Evolutionary conservation across 1,140 invertebrate genomes (phyloP), one percentile per base, ranked within the genome.

Genomic region (Whitmania pigra): DNA sequence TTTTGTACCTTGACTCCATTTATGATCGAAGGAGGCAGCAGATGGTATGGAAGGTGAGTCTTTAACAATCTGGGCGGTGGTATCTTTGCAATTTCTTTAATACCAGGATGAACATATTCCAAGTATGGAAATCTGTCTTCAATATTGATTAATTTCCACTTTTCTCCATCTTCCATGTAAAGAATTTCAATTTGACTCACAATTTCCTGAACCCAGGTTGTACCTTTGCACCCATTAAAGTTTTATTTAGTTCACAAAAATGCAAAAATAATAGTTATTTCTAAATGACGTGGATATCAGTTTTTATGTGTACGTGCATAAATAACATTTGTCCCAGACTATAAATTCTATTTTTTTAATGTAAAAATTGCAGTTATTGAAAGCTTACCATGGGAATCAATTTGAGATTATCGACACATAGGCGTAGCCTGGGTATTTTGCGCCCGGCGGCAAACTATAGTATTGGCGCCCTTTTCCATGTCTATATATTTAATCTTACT

Each of bases 141-240:
- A 73, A 86, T 73, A 7, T 49, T 49, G 43, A 17, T 11, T 49
- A 13, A 49, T 49, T 49, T 49, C 43, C 43, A 49, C 43, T 49
- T 17, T 13, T 49, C 15, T 49, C 43, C 43, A 49, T 49, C 15
- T 43, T 78, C 75, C 71, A 76, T 72, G 27, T 76, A 73, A 69
- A 82, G 77, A 36, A 77, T 80, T 29, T 77, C 73, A 9, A 85
- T 80, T 57, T 85, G 71, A 72, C 83, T 85, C 11, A 85, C 80
- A 31, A 85, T 82, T 77, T 86, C 85, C 75, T 85, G 83, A 1
- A 84, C 74, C 84, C 84, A 85, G 22, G 85, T 85, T 55, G 82
- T 84, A 55, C 84, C 84, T 85, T 63, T 40, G 75, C 75, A 20
- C 25, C 20, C 40, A 40, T 7, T 67, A 13, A 18, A 31, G 71